Base-by-base conservation (phyloP, 92 coral and sea anemone genomes). In the Epizoanthus ramosus region DNA sequence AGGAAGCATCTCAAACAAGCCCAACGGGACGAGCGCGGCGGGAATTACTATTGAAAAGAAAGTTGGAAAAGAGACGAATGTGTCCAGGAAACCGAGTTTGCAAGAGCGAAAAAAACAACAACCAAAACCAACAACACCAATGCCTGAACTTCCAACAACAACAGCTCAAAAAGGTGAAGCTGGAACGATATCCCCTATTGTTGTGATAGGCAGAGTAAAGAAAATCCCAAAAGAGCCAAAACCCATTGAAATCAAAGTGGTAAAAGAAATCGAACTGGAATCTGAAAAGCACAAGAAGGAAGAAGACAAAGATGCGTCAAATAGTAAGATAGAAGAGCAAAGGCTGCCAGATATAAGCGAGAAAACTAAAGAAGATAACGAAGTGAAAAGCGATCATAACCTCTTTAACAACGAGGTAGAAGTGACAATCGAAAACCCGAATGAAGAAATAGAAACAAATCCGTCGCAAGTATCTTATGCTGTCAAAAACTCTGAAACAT, bases 401-500 rank as follows among this genome's bases (percentile, higher is more conserved):
- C 66, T 5, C 69, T 87, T 87, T 33, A 75, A 33, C 24, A 61
- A 85, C 54, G 83, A 75, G 5, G 64, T 53, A 41, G 59, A 70
- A 17, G 74, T 63, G 66, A 72, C 57, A 4, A 41, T 25, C 14
- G 58, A 60, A 77, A 43, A 39, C 18, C 79, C 50, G 50, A 63
- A 57, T 13, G 31, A 10, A 23, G 79, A 41, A 68, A 63, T 61
- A 54, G 16, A 81, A 14, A 3, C 73, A 33, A 71, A 37, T 24
- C 39, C 54, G 17, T 83, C 77, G 21, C 31, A 37, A 28, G 35
- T 53, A 63, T 83, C 71, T 5, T 28, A 18, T 19, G 65, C 59
- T 50, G 57, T 52, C 39, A 52, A 9, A 39, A 57, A 69, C 57
- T 37, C 50, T 23, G 75, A 19, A 31, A 25, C 66, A 24, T 22